Evolutionary conservation across 2,113 vertebrate species (phyloP).

Genomic region (Hippocampus comes): DNA sequence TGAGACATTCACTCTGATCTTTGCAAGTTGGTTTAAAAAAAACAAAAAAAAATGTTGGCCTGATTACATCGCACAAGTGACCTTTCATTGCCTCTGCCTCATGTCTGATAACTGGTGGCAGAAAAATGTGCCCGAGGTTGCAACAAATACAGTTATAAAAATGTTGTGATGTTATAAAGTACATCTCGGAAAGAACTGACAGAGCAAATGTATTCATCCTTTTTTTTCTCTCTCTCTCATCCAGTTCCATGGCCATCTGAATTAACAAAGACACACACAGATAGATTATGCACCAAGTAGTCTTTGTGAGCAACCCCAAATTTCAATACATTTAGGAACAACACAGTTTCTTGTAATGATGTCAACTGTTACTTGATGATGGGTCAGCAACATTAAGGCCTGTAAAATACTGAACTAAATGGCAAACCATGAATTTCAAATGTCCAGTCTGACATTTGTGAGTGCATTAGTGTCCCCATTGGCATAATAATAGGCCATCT

Average conservation of each 20-base stretch:
- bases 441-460: background rate
- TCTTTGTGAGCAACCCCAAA: background rate
- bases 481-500: background rate
- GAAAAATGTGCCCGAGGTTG: conserved; percentile 18
- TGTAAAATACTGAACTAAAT: background rate
- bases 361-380: background rate
- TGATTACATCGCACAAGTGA: conserved; percentile 10
- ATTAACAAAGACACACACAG: background rate
- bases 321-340: too few species aligned
- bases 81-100: conserved; percentile 25
- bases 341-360: background rate
- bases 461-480: background rate
- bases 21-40: conserved; percentile 6
- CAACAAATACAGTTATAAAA: conserved; percentile 4
- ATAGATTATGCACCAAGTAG: background rate
- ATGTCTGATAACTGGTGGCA: conserved; percentile 12
- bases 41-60: conserved; percentile 9
- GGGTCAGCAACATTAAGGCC: background rate
- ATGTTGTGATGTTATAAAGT: conserved; percentile 21
- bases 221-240: background rate
- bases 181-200: background rate
- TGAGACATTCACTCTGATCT: conserved; percentile 19
- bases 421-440: background rate
- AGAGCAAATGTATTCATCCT: background rate
- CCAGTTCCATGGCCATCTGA: background rate